A percentile compares a stretch with the other conserved stretches of the same genome.
Conservation (phyloP, 2,113 vertebrate species). For the Pionites leucogaster region DNA sequence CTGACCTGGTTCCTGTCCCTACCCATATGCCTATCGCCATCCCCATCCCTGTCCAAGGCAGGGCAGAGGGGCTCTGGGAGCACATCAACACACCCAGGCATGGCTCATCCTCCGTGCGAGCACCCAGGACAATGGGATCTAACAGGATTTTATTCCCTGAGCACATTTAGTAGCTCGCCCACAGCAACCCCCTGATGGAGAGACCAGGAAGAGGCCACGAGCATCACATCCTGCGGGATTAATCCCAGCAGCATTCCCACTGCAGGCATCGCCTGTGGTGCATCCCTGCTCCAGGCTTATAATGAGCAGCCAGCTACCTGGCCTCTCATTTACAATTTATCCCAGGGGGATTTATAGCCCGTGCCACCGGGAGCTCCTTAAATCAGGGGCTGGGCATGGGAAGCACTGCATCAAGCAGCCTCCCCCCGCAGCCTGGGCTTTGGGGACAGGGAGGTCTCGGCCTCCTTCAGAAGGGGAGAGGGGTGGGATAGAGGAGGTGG, state of each 20-base stretch:
- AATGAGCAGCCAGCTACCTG: background rate
- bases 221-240: rapidly evolving
- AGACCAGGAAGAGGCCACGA: rapidly evolving
- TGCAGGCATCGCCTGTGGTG: rapidly evolving
- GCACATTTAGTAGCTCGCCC: rapidly evolving
- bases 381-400: background rate
- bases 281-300: background rate
- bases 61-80: background rate
- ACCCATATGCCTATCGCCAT: background rate
- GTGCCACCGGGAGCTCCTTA: background rate
- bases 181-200: rapidly evolving
- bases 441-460: background rate
- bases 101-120: background rate
- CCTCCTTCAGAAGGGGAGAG: background rate
- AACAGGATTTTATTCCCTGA: background rate
- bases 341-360: background rate
- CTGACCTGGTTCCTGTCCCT: background rate
- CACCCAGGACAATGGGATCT: background rate
- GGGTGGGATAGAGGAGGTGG: background rate
- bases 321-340: background rate
- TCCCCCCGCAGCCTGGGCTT: rapidly evolving
- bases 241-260: background rate
- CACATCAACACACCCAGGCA: background rate
- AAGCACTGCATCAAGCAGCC: rapidly evolving
- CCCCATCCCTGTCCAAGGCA: background rate